Evolutionary conservation across 2,888 invertebrate genomes (phyloP), one percentile per base, ranked within the genome.

Genomic region (Congeria kusceri): DNA sequence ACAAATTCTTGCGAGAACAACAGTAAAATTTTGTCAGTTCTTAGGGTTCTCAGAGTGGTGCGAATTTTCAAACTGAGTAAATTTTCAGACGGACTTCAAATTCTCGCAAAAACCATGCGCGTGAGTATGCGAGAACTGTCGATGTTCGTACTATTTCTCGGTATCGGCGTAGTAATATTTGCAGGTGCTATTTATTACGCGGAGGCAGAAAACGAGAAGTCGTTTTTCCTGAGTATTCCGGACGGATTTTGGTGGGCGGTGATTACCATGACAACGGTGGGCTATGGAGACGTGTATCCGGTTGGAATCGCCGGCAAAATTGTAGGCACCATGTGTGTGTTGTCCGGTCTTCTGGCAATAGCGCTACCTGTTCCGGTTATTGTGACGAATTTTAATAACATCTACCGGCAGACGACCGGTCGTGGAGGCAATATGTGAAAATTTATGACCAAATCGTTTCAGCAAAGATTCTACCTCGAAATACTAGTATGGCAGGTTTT

Each of bases 291-390:
- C 77, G 90, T 93, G 66, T 93, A 93, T 4, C 94, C 94, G 0
- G 86, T 88, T 27, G 92, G 93, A 4, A 72, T 90, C 1, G 82
- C 90, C 32, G 94, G 94, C 11, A 94, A 94, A 81, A 67, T 94
- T 20, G 92, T 94, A n/a, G 94, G 94, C 3, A 85, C 92, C 13
- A 82, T 92, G 82, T 94, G 94, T 67, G 93, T 94, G n/a, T 80
- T 94, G 56, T 92, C 93, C 47, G 94, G 94, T n/a, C 93, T 94
- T 7, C 89, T 94, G 46, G 93, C 94, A 18, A 89, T 94, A 27
- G 94, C 94, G 9, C 92, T 94, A 28, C 94, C 94, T 11, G 94
- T 94, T 20, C 94, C 94, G 0, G 93, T 94, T 58, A 93, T 94
- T 65, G 94, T 94, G 7, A 93, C 94, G 66, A 94, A 94, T 87